phyloP scores from a whole-genome alignment of 2,113 vertebrate species.

The Paradisaea rubra region DNA sequence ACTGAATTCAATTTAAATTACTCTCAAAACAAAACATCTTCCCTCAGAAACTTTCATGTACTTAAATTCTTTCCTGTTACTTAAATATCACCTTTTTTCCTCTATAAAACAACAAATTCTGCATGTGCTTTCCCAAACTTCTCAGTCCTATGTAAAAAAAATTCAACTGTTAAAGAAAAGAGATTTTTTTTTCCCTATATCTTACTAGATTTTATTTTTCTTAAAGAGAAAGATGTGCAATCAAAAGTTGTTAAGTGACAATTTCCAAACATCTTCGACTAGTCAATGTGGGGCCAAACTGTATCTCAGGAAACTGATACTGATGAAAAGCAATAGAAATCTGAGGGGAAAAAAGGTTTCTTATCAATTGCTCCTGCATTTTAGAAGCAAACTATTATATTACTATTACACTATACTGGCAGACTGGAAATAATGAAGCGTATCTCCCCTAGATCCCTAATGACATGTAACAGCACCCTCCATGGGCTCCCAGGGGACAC shows the following conservation, averaged over 20 bases:
- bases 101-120: background rate
- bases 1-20: background rate
- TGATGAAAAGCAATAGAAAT: background rate
- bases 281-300: background rate
- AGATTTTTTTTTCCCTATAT: fast-evolving
- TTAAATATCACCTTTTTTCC: background rate
- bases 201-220: background rate
- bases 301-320: background rate
- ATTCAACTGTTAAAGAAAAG: background rate
- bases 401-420: background rate
- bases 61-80: background rate
- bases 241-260: background rate
- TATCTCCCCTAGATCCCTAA: background rate
- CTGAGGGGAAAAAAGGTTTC: background rate
- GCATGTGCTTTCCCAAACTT: background rate
- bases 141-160: background rate
- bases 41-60: background rate
- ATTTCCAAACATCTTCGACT: background rate
- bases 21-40: background rate
- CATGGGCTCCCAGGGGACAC: background rate
- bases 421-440: background rate
- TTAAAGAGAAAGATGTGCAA: background rate
- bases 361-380: background rate
- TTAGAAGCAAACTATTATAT: background rate
- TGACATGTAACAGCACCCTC: background rate